Base-by-base conservation (phyloP, 2,113 vertebrate genomes). In the Chloropsis hardwickii region DNA sequence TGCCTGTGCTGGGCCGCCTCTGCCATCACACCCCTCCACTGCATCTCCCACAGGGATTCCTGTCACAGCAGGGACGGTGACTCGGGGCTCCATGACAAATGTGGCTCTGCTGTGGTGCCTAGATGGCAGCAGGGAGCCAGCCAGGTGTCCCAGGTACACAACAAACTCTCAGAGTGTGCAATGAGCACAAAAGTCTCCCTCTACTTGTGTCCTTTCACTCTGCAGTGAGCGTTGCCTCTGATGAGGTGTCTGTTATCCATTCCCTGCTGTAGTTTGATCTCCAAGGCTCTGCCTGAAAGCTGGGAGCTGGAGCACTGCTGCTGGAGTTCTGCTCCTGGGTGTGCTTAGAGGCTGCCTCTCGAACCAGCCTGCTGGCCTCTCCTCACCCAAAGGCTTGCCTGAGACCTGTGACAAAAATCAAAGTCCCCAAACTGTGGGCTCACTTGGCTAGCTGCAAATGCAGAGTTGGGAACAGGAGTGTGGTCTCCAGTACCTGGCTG, bases 11-110 rank as follows among this genome's bases (percentile, higher is more conserved):
- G 44, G 45, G 35, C n/a, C 35, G 31, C 11, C 60, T 45, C 29
- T 65, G 69, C 39, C 6, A 1, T 12, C 53, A 12, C 3, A 6
- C 2, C 12, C 21, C 27, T 7, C 1, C 40, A 1, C 18, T 0
- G 6, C 1, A 2, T 13, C 19, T 35, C 20, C 47, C 42, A 10
- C 5, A 0, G 4, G 4, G 22, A 14, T 12, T 50, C n/a, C 39
- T 51, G 9, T 4, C 3, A 1, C 35, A 14, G 61, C 67, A 56
- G 42, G 7, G 42, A 17, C 2, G 29, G 23, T 35, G 51, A 2
- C 31, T 11, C 0, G 10, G 20, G 44, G 8, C n/a, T 27, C 5
- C 47, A 4, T 0, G 18, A 27, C 39, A 57, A 10, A 15, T 1
- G 47, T 8, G 51, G 25, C 28, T 39, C 64, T 73, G 74, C 12